Base-by-base conservation (phyloP, 2,113 vertebrate genomes). In the Triplophysa tibetana region DNA sequence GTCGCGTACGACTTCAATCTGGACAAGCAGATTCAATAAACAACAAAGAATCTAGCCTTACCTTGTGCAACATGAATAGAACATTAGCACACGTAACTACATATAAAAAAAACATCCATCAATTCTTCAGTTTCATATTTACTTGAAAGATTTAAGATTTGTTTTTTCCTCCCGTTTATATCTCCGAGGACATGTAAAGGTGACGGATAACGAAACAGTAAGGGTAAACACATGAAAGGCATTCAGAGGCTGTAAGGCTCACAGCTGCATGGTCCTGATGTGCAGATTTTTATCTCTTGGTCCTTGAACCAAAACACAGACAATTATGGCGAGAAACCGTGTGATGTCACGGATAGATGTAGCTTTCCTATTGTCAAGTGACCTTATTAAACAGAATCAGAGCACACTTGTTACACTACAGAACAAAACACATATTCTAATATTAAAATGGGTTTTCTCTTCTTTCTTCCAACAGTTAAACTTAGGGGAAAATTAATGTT, bases 181-280 rank as follows among this genome's bases (percentile, higher is more conserved):
- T 67, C 29, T 26, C 29, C n/a, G 24, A 67, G 67, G 63, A 58
- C n/a, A 24, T 8, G n/a, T 77, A 16, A 66, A 66, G 48, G 48
- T 9, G 26, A 8, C 9, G 24, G 5, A 48, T 21, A 65, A 38
- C 43, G 63, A 38, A n/a, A n/a, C 21, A 67, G 75, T 67, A 66
- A 64, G 54, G 29, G 29, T 56, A 56, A 41, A 56, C 6, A 7
- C 60, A 76, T 75, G 5, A 75, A 75, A 64, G 9, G 17, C 9
- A 45, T 26, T 16, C 16, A 65, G 48, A 77, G 75, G 10, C 16
- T 54, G n/a, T 17, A 24, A 56, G 54, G 67, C 67, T 69, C 43
- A 29, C 16, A 29, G 48, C 45, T 70, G 23, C 8, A 29, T 16
- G 4, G 23, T 52, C n/a, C 48, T 70, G 14, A 67, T 45, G 43